phyloP scores from a whole-genome alignment of 2,113 vertebrate genomes.

The Pangasianodon gigas region DNA sequence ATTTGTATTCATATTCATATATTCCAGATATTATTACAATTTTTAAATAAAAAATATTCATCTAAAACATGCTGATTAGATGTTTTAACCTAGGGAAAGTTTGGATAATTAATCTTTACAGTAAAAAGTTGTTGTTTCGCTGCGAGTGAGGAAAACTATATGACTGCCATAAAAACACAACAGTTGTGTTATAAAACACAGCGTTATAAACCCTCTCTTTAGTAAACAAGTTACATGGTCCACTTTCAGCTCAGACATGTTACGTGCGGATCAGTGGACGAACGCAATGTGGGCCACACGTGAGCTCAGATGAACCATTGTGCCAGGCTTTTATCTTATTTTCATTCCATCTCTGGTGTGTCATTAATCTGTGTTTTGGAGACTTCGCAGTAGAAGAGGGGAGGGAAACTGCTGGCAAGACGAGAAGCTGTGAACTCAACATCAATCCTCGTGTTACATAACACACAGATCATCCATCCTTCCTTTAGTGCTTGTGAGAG shows the following conservation, averaged over 20 bases:
- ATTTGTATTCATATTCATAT: too few species aligned
- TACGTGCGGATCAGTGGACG: not conserved
- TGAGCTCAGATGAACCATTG: not conserved
- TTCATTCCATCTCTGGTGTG: not conserved
- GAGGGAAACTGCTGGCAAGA: slow-evolving; percentile 12
- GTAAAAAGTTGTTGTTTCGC: not conserved
- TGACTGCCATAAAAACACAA: not conserved
- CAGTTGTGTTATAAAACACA: too few species aligned
- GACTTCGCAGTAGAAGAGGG: not conserved
- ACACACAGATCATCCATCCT: slow-evolving; percentile 16
- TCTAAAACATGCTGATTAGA: not conserved
- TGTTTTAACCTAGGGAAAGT: not conserved
- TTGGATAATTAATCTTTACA: not conserved
- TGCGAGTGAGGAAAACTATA: not conserved
- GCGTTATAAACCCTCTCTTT: not conserved
- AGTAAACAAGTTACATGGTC: not conserved
- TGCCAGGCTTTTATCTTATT: not conserved
- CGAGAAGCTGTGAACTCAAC: not conserved
- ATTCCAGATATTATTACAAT: too few species aligned
- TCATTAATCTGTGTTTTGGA: slow-evolving; percentile 31
- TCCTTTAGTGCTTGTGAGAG: slow-evolving; percentile 7
- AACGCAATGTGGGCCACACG: not conserved
- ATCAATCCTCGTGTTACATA: slow-evolving; percentile 22
- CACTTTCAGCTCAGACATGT: not conserved
- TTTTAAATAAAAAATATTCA: too few species aligned